phyloP scores from a whole-genome alignment of 2,888 invertebrate genomes.

The Luffia ferchaultella region DNA sequence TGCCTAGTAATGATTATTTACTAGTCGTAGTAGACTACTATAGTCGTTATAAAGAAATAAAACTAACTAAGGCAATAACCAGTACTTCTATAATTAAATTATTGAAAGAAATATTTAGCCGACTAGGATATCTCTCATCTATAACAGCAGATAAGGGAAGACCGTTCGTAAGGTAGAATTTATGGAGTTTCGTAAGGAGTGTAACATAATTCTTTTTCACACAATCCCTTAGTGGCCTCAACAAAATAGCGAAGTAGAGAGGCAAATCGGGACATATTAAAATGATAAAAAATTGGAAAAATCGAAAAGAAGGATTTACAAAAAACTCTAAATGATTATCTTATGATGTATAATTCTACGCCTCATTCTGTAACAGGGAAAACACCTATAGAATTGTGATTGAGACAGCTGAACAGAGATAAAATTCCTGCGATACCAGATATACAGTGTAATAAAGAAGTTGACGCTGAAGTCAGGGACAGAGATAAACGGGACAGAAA shows the following conservation, averaged over 20 bases:
- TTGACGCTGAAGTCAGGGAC: background rate
- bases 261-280: slow-evolving; percentile 19
- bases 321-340: slow-evolving; percentile 11
- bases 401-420: background rate
- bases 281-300: slow-evolving; percentile 16
- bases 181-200: too few relatives aligned
- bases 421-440: background rate
- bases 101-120: slow-evolving; percentile 18
- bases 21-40: slow-evolving; percentile 15
- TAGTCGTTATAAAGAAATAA: slow-evolving; percentile 10
- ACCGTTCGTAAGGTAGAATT: slow-evolving; percentile 19
- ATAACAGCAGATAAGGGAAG: slow-evolving; percentile 19
- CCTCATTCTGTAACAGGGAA: slow-evolving; percentile 7
- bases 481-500: background rate
- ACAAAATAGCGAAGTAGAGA: slow-evolving; percentile 13
- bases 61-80: slow-evolving; percentile 9
- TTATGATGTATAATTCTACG: slow-evolving; percentile 10
- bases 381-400: background rate
- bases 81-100: slow-evolving; percentile 13
- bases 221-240: too few relatives aligned
- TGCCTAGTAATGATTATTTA: slow-evolving; percentile 14
- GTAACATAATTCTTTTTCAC: too few relatives aligned
- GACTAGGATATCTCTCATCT: slow-evolving; percentile 15
- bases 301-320: slow-evolving; percentile 12
- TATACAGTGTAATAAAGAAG: background rate